Conservation (phyloP, 1,140 invertebrate genomes). For the Diachasmimorpha longicaudata region DNA sequence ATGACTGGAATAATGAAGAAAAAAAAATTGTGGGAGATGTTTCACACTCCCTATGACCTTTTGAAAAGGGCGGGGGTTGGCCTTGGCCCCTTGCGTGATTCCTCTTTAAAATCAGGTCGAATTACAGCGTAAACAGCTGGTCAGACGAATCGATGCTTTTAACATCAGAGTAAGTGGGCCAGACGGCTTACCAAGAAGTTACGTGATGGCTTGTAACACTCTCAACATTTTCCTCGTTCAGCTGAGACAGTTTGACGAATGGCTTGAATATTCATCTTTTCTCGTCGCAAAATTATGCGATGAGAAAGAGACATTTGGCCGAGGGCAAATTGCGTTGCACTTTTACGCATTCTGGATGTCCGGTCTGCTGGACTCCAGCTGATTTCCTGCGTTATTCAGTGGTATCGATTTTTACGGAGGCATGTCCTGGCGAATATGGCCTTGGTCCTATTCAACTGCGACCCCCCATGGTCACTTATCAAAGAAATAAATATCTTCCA, state of each 20-base stretch:
- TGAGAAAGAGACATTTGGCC: not conserved
- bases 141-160: slow-evolving; percentile 9
- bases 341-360: not conserved
- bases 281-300: not conserved
- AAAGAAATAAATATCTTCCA: too few relatives aligned
- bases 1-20: too few relatives aligned
- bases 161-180: not conserved
- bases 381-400: not conserved
- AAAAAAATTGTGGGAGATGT: not conserved
- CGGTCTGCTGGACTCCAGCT: not conserved
- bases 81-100: not conserved
- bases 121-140: slow-evolving; percentile 3
- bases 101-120: not conserved
- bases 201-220: not conserved
- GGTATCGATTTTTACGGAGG: not conserved
- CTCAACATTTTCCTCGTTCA: not conserved
- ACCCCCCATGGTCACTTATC: not conserved
- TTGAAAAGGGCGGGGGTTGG: not conserved
- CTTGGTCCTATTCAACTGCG: not conserved
- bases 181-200: not conserved
- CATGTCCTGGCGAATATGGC: not conserved
- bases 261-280: not conserved
- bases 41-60: not conserved
- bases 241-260: not conserved
- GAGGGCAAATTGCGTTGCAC: not conserved